Conservation (phyloP, 1,140 invertebrate species). For the Drosophila ironensis region DNA sequence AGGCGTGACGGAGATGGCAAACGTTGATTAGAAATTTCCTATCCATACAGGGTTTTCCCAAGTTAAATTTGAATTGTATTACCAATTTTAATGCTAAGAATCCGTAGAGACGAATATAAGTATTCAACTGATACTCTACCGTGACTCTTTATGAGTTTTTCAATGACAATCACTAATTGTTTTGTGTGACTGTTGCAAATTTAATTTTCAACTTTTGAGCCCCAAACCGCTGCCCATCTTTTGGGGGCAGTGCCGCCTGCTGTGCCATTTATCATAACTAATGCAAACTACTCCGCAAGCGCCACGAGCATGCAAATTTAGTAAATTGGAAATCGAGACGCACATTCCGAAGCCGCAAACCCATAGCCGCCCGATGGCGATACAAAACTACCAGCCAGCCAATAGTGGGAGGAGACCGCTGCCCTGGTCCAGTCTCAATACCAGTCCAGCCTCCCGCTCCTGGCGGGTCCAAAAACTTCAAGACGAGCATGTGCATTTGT, state of each 20-base stretch:
- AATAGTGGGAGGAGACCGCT: conserved; percentile 7
- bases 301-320: conserved; percentile 62
- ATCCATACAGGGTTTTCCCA: background rate
- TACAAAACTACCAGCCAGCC: conserved; percentile 25
- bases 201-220: conserved; percentile 16
- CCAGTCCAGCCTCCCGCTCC: conserved; percentile 24
- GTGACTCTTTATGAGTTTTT: no score
- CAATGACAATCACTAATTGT: conserved; percentile 1
- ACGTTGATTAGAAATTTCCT: conserved; percentile 23
- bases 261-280: conserved; percentile 55
- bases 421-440: conserved; percentile 27
- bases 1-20: conserved; percentile 55
- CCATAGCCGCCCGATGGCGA: conserved; percentile 44
- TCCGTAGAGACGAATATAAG: no score
- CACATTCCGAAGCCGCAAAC: conserved; percentile 61
- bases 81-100: no score
- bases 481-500: conserved; percentile 75
- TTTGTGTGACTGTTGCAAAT: background rate
- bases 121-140: no score
- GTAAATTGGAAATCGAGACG: conserved; percentile 70
- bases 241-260: conserved; percentile 24
- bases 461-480: conserved; percentile 59
- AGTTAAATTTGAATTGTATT: no score
- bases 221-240: background rate
- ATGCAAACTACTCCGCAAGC: conserved; percentile 29